Conservation (phyloP, 2,888 invertebrate genomes). For the Alviniconcha strummeri region DNA sequence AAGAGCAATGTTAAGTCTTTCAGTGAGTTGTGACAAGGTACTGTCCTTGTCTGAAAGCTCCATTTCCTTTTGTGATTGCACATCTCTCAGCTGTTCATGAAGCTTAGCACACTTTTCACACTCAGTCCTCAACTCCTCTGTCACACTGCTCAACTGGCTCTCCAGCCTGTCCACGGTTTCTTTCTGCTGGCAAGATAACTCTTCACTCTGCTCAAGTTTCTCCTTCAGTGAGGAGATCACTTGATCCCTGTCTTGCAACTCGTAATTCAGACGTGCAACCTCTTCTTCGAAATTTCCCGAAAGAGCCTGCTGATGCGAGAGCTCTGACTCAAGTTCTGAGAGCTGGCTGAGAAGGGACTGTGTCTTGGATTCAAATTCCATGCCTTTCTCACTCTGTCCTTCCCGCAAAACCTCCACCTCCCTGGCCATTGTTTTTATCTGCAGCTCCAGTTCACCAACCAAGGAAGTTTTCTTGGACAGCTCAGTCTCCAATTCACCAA, state of each 20-base stretch:
- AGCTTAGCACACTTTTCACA: conserved; percentile 29
- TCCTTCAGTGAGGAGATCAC: conserved; percentile 22
- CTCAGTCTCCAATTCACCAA: conserved; percentile 35
- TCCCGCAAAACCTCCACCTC: conserved; percentile 76
- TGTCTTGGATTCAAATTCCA: conserved; percentile 71
- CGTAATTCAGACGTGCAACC: conserved; percentile 41
- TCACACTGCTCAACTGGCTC: conserved; percentile 26
- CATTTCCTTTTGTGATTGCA: conserved; percentile 23
- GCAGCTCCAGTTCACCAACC: conserved; percentile 42
- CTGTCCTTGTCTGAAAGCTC: conserved; percentile 32
- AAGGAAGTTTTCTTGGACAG: conserved; percentile 28
- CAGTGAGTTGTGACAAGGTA: conserved; percentile 24
- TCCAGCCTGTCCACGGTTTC: conserved; percentile 2
- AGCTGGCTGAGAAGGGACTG: conserved; percentile 58
- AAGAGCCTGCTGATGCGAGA: conserved; percentile 43
- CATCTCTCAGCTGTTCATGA: conserved; percentile 10
- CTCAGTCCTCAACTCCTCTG: conserved; percentile 29
- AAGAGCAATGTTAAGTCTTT: conserved; percentile 24
- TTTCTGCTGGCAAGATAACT: conserved; percentile 15
- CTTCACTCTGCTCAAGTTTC: conserved; percentile 14
- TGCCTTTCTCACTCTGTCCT: conserved; percentile 66
- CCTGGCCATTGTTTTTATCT: conserved; percentile 74
- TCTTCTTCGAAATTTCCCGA: conserved; percentile 38
- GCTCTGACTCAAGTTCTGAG: conserved; percentile 57
- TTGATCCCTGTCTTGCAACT: conserved; percentile 32